Evolutionary conservation across 1,140 invertebrate genomes (phyloP).

Genomic region (Nephila pilipes): DNA sequence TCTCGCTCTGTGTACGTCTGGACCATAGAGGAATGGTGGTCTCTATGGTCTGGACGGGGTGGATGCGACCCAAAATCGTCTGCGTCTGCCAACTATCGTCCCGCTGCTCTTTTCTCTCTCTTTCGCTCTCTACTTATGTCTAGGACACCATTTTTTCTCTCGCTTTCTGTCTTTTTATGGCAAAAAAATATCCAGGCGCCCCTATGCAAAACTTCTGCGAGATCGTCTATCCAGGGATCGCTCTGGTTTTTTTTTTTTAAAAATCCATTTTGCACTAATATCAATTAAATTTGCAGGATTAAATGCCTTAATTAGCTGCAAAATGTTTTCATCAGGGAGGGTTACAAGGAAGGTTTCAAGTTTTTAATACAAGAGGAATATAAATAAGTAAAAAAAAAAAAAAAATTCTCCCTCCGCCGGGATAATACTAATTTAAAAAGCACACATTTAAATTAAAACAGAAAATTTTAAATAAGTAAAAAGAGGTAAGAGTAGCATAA

Average conservation of each 20-base stretch:
- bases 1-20: constrained; percentile 61
- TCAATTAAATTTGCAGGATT: too few relatives aligned
- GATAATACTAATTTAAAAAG: too few relatives aligned
- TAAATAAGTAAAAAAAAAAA: too few relatives aligned
- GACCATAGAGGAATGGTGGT: constrained; percentile 42
- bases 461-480: too few relatives aligned
- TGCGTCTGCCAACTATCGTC: constrained; percentile 65
- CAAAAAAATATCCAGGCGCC: not conserved
- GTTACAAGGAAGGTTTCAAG: not conserved
- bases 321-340: too few relatives aligned
- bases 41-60: constrained; percentile 36
- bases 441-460: too few relatives aligned
- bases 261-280: not conserved
- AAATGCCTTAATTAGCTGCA: too few relatives aligned
- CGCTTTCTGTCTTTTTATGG: not conserved
- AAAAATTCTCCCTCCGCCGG: too few relatives aligned
- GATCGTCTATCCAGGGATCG: not conserved
- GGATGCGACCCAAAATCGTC: constrained; percentile 59
- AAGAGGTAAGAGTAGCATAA: too few relatives aligned
- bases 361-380: not conserved
- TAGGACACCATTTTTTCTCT: not conserved
- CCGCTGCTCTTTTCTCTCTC: constrained; percentile 26
- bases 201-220: not conserved
- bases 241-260: not conserved
- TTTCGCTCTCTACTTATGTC: not conserved